Evolutionary conservation across 1,140 invertebrate genomes (phyloP).

Genomic region (Magallana angulata): DNA sequence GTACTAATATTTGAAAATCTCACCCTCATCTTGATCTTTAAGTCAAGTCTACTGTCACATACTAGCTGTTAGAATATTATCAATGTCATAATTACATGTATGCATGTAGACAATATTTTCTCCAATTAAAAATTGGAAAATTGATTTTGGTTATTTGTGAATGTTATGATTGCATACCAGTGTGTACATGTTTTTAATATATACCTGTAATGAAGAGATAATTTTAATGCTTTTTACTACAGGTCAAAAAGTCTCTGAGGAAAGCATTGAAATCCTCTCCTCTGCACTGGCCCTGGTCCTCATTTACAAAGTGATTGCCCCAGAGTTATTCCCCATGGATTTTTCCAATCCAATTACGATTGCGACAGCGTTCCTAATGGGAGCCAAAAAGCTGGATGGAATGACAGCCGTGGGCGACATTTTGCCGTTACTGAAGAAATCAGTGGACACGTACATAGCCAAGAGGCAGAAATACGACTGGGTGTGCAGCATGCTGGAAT

Average conservation of each 20-base stretch:
- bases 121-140: too few species aligned
- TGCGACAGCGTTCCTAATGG: not conserved
- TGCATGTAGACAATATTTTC: too few species aligned
- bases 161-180: too few species aligned
- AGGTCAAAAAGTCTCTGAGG: not conserved
- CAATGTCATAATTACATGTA: too few species aligned
- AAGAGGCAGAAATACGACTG: slow-evolving; percentile 21
- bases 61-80: too few species aligned
- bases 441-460: not conserved
- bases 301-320: not conserved
- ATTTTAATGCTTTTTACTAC: not conserved
- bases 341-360: not conserved
- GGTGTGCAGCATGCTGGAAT: slow-evolving; percentile 21
- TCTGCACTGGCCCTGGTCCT: slow-evolving; percentile 18
- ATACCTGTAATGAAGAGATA: too few species aligned
- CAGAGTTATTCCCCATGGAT: slow-evolving; percentile 26
- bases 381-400: not conserved
- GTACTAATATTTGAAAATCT: too few species aligned
- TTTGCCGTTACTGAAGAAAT: not conserved
- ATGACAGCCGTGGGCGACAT: not conserved
- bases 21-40: too few species aligned
- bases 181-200: too few species aligned
- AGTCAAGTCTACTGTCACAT: too few species aligned
- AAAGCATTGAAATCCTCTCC: not conserved
- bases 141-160: too few species aligned